These are phyloP conservation scores for Brenthis ino DNA, from an alignment of 2,888 invertebrate genomes.

Conservation along the genomic window DNA sequence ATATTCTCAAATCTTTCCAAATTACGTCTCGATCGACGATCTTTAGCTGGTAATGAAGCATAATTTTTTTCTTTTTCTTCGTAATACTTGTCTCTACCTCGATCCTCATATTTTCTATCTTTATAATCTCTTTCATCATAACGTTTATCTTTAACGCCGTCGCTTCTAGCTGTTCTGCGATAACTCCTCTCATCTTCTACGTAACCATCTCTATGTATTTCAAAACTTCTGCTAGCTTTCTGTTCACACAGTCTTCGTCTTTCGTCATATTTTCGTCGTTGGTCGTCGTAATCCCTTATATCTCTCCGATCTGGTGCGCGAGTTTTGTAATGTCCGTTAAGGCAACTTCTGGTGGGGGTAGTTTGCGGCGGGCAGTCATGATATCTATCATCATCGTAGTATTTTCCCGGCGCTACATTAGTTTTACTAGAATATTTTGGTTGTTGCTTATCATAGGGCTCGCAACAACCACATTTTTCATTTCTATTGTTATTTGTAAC, in stretches of 20 bases:
- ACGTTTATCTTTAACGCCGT: slow-evolving; percentile 52
- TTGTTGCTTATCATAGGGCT: slow-evolving; percentile 50
- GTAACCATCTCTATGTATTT: slow-evolving; percentile 55
- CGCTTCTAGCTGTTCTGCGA: slow-evolving; percentile 60
- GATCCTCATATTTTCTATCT: slow-evolving; percentile 52
- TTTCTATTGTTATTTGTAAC: slow-evolving; percentile 40
- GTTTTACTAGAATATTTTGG: slow-evolving; percentile 57
- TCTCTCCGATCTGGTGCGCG: slow-evolving; percentile 45
- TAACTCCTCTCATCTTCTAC: slow-evolving; percentile 53
- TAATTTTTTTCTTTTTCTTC: slow-evolving; percentile 52
- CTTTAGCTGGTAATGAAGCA: slow-evolving; percentile 47
- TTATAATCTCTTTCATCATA: slow-evolving; percentile 48
- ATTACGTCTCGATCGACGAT: slow-evolving; percentile 52
- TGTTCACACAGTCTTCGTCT: slow-evolving; percentile 57
- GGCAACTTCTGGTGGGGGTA: slow-evolving; percentile 52
- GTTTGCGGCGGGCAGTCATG: slow-evolving; percentile 51
- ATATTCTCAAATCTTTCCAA: slow-evolving; percentile 61
- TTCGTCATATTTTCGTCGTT: slow-evolving; percentile 52
- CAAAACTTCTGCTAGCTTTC: slow-evolving; percentile 68
- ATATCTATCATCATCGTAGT: slow-evolving; percentile 48
- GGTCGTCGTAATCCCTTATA: slow-evolving; percentile 53
- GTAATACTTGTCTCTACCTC: slow-evolving; percentile 51
- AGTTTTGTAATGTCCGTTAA: slow-evolving; percentile 49
- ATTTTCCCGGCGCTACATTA: slow-evolving; percentile 48
- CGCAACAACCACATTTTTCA: slow-evolving; percentile 50